Evolutionary conservation across 2,113 vertebrate species (phyloP).

Genomic region (Reinhardtius hippoglossoides): DNA sequence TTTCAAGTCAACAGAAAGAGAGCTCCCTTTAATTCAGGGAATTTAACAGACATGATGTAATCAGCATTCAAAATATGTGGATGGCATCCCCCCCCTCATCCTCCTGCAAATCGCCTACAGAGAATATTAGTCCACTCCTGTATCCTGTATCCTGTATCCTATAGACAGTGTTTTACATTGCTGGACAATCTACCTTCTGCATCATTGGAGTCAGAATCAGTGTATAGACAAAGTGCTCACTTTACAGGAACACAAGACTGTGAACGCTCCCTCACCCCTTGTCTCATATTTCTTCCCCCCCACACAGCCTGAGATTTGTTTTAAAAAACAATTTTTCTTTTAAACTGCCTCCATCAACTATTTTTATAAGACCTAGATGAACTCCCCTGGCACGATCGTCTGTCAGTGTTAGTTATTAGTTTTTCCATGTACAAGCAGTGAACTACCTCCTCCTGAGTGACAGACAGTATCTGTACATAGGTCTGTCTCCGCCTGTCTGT

Average conservation of each 20-base stretch:
- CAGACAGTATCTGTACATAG: too few relatives aligned
- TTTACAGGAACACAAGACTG: neutral
- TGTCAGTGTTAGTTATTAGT: neutral
- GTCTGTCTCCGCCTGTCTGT: constrained; percentile 3
- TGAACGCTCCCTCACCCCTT: neutral
- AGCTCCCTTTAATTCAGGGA: constrained; percentile 8
- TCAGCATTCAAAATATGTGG: neutral
- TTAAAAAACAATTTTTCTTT: neutral
- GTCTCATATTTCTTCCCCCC: neutral
- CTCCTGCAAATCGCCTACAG: too few relatives aligned
- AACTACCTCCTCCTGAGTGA: constrained; percentile 1
- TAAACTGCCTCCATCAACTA: neutral
- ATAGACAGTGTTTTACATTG: neutral
- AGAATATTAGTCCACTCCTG: neutral
- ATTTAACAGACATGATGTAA: constrained; percentile 17
- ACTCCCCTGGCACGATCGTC: neutral
- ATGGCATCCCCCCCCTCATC: too few relatives aligned
- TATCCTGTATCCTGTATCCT: too few relatives aligned
- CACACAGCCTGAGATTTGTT: neutral
- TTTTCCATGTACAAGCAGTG: neutral
- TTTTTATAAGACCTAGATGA: neutral
- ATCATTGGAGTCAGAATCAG: neutral
- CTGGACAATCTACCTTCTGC: neutral
- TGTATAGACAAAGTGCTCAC: neutral
- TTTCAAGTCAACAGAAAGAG: constrained; percentile 25